These are phyloP conservation scores for Myotis daubentonii DNA, from an alignment of 2,797 vertebrate species.

Conservation along the genomic window DNA sequence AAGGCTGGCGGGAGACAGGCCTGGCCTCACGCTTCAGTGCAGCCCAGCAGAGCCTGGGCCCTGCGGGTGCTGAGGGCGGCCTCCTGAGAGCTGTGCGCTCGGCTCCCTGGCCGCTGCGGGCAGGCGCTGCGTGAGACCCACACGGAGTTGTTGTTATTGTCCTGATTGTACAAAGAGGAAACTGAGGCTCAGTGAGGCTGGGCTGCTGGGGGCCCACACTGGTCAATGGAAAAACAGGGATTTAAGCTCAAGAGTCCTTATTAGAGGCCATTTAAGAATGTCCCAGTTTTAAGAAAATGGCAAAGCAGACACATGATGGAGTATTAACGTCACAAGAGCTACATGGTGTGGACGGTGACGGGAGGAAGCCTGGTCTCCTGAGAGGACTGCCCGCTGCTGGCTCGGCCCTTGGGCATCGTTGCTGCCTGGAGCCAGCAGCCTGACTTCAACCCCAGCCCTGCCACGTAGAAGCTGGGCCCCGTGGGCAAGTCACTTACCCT, in stretches of 20 bases:
- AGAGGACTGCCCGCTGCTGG: background rate
- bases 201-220: background rate
- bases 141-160: background rate
- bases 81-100: no score
- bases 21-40: no score
- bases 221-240: background rate
- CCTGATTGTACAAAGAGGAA: background rate
- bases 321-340: background rate
- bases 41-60: no score
- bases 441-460: background rate
- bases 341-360: background rate
- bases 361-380: background rate
- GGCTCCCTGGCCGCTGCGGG: background rate
- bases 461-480: background rate
- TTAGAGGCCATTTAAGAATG: background rate
- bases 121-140: background rate
- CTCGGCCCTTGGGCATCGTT: fast-evolving
- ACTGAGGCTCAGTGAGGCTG: background rate
- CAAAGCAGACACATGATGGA: background rate
- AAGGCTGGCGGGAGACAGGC: no score
- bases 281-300: background rate
- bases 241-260: background rate
- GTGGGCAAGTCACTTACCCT: background rate
- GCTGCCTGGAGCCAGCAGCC: background rate
- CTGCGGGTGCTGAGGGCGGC: no score